phyloP scores from a whole-genome alignment of 1,140 invertebrate genomes.

The Drosophila nikananu region DNA sequence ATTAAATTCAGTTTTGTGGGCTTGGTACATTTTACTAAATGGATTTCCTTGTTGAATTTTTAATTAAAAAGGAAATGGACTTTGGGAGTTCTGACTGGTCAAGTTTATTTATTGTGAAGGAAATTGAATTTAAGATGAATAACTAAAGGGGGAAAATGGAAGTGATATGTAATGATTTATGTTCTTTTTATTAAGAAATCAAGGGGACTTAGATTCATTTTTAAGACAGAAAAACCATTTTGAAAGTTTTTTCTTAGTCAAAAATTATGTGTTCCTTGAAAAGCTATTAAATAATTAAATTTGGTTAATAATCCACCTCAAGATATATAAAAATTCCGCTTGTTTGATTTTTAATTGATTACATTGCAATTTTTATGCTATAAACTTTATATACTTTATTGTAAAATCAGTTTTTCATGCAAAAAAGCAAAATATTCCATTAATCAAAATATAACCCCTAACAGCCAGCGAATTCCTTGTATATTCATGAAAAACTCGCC shows the following conservation, averaged over 20 bases:
- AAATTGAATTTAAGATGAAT: background rate
- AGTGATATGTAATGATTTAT: background rate
- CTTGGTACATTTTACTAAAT: conserved; percentile 1
- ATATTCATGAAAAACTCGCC: conserved; percentile 19
- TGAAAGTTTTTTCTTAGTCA: background rate
- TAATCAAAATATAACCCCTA: conserved; percentile 12
- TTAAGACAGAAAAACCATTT: too few relatives aligned
- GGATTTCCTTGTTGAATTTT: conserved; percentile 27
- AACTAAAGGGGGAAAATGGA: background rate
- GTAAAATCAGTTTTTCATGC: background rate
- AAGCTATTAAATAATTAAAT: background rate
- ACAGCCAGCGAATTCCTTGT: background rate
- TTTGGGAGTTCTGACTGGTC: background rate
- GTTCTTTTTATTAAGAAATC: background rate
- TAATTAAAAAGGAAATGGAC: conserved; percentile 26
- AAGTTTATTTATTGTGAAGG: conserved; percentile 9
- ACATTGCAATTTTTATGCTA: background rate
- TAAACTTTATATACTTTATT: background rate
- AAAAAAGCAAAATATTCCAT: background rate
- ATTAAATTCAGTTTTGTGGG: conserved; percentile 4
- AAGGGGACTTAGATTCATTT: background rate
- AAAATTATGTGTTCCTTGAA: background rate
- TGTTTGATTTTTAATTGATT: background rate
- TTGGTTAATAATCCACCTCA: background rate
- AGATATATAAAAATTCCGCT: background rate